A percentile compares a stretch with the other conserved stretches of the same genome.
Evolutionary conservation across 2,113 vertebrate species (phyloP).

Genomic region (Gallinago jamesoni): DNA sequence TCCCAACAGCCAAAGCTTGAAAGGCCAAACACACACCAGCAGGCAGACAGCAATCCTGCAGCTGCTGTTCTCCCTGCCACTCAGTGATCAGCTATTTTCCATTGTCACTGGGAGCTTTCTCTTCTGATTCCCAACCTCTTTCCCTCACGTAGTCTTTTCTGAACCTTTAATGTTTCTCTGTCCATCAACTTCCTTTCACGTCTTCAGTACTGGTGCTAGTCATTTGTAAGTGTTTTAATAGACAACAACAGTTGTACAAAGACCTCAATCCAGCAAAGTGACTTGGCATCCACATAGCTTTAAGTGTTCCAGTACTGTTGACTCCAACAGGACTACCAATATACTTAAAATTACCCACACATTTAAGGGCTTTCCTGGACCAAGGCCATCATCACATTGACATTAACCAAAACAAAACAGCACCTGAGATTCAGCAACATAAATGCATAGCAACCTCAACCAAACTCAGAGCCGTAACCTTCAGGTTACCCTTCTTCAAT

Average conservation of each 20-base stretch:
- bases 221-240: background rate
- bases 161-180: background rate
- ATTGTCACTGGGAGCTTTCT: background rate
- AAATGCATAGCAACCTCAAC: conserved; percentile 15
- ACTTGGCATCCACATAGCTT: background rate
- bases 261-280: background rate
- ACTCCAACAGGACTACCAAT: background rate
- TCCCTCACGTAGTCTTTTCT: background rate
- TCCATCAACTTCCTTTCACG: background rate
- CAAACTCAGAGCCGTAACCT: conserved; percentile 13
- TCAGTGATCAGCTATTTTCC: background rate
- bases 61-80: background rate
- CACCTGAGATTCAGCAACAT: conserved; percentile 27
- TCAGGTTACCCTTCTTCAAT: background rate
- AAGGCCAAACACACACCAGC: background rate
- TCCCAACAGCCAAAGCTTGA: background rate
- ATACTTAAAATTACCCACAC: background rate
- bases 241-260: background rate
- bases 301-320: background rate
- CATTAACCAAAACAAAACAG: conserved; percentile 28
- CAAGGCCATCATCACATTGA: background rate
- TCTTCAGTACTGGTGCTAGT: background rate
- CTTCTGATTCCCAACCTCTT: background rate
- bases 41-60: background rate
- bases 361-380: conserved; percentile 39